Percentiles rank a stretch among this genome's conserved stretches.
Evolutionary conservation across 2,113 vertebrate genomes (phyloP).

Genomic region (Solea senegalensis): DNA sequence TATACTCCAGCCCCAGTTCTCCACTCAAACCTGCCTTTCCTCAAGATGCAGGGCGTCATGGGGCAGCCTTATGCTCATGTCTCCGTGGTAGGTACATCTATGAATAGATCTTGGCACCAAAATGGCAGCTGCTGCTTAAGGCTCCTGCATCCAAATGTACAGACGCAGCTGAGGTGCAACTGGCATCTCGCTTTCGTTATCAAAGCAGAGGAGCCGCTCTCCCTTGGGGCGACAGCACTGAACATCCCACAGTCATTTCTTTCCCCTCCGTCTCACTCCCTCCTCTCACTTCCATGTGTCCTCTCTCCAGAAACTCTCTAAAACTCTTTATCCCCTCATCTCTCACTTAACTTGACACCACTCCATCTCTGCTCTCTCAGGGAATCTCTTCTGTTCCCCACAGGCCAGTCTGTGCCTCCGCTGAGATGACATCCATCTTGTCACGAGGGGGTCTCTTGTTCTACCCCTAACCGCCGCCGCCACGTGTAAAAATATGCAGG

Average conservation of each 20-base stretch:
- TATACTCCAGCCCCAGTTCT: no score
- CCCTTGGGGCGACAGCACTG: slow-evolving; percentile 29
- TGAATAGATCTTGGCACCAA: slow-evolving; percentile 57
- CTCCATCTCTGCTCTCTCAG: slow-evolving; percentile 29
- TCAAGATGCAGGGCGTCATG: neutral
- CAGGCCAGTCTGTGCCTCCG: slow-evolving; percentile 51
- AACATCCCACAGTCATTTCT: slow-evolving; percentile 37
- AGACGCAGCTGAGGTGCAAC: slow-evolving; percentile 44
- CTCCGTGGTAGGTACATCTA: slow-evolving; percentile 44
- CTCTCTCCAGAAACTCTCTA: slow-evolving; percentile 7
- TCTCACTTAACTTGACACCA: slow-evolving; percentile 4
- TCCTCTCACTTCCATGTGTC: neutral
- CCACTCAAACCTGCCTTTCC: no score
- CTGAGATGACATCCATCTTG: slow-evolving; percentile 66
- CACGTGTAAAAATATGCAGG: slow-evolving; percentile 2
- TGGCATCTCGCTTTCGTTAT: slow-evolving; percentile 61
- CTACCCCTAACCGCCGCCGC: slow-evolving; percentile 28
- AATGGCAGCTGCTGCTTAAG: slow-evolving; percentile 52
- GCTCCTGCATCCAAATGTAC: slow-evolving; percentile 11
- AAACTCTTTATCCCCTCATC: slow-evolving; percentile 25
- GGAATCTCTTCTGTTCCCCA: slow-evolving; percentile 40
- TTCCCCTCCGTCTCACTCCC: neutral
- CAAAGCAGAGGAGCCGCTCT: slow-evolving; percentile 48
- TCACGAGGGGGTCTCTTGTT: slow-evolving; percentile 49
- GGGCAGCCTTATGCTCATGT: slow-evolving; percentile 21